Base-by-base conservation (phyloP, 2,888 invertebrate species). In the Melipona beecheii region DNA sequence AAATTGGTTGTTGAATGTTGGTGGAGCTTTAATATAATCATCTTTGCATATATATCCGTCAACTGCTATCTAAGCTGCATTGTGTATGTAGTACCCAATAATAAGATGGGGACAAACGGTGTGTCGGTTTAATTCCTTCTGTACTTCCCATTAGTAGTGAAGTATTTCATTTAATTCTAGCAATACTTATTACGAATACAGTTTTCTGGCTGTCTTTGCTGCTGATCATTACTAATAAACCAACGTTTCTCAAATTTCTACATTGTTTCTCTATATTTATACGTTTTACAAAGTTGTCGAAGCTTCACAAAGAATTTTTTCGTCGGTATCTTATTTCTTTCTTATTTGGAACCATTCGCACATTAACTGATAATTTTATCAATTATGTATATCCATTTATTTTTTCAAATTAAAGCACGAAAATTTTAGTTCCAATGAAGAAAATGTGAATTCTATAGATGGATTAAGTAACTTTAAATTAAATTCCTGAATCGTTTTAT, bases 171-270 rank as follows among this genome's bases (percentile, higher is more conserved):
- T 75, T 71, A 52, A 52, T 75, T 24, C n/a, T 71, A 79, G 65
- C 52, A 19, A 70, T 75, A 79, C 21, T 27, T 27, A 69, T 52
- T 52, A 58, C 6, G 43, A 60, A 69, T 49, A 73, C 36, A n/a
- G 31, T 70, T 64, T 74, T 58, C 43, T 62, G 77, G 50, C 60
- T 83, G 83, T 83, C 83, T 83, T 84, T 83, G 83, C 49, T n/a
- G 77, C 70, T 74, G 74, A 83, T 17, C 65, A n/a, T 19, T 21
- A 24, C 4, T n/a, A 54, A 54, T 1, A 17, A 50, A 50, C n/a
- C 54, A 70, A 65, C n/a, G 50, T 78, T 56, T 49, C 43, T 43
- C 49, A 64, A 27, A 65, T 73, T 62, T 68, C 31, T 36, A 66
- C 17, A 60, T 70, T 58, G 36, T 60, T 66, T 24, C 65, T 77